Conservation (phyloP, 2,888 invertebrate species). For the Crematogaster levior region DNA sequence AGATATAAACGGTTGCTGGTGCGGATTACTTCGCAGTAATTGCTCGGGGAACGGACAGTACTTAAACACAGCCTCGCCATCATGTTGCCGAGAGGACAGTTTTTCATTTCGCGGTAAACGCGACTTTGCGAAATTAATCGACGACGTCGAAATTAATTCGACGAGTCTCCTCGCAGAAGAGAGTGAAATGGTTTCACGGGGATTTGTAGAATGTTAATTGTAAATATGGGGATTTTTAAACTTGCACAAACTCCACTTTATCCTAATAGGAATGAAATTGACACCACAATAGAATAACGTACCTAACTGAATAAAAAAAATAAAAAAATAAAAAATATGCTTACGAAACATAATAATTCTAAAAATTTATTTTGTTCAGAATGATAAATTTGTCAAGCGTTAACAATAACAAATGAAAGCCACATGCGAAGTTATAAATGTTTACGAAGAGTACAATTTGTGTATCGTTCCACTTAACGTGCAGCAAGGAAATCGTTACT, state of each 20-base stretch:
- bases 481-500: slow-evolving; percentile 58
- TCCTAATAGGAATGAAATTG: too few relatives aligned
- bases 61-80: neutral
- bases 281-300: too few relatives aligned
- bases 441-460: neutral
- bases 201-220: too few relatives aligned
- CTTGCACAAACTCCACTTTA: too few relatives aligned
- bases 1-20: neutral
- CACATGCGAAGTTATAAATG: neutral
- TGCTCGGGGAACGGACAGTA: slow-evolving; percentile 22
- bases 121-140: too few relatives aligned
- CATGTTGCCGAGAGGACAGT: neutral
- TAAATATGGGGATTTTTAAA: too few relatives aligned
- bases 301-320: too few relatives aligned
- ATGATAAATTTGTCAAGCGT: neutral
- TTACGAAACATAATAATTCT: too few relatives aligned
- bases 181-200: too few relatives aligned
- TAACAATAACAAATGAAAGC: slow-evolving; percentile 54
- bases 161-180: too few relatives aligned
- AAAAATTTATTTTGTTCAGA: neutral
- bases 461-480: slow-evolving; percentile 30
- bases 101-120: neutral
- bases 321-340: too few relatives aligned
- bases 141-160: too few relatives aligned
- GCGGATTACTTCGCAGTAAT: slow-evolving; percentile 32